phyloP scores from a whole-genome alignment of 1,140 invertebrate species.

The Linepithema humile region DNA sequence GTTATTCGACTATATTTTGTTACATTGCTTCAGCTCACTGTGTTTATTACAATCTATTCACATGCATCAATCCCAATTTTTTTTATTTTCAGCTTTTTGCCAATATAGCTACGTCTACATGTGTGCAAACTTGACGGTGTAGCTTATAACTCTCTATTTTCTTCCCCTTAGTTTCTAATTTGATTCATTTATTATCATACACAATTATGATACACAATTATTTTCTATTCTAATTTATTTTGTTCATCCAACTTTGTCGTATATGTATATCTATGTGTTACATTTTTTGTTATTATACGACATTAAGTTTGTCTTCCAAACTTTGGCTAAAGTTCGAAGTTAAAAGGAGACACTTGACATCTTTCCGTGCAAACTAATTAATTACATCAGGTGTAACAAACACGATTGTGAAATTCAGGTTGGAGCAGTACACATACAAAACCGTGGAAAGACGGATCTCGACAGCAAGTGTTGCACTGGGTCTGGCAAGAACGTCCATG shows the following conservation, averaged over 20 bases:
- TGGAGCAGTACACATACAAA: constrained; percentile 81
- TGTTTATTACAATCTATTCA: neutral
- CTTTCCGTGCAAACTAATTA: constrained; percentile 28
- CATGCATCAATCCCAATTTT: neutral
- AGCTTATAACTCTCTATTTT: too few relatives aligned
- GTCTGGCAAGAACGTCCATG: constrained; percentile 81
- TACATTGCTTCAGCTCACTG: neutral
- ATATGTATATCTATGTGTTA: neutral
- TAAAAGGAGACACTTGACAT: constrained; percentile 32
- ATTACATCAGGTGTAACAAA: constrained; percentile 39
- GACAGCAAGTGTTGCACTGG: constrained; percentile 80
- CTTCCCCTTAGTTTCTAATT: too few relatives aligned
- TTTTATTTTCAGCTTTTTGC: too few relatives aligned
- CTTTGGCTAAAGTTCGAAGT: neutral
- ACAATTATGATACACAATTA: neutral
- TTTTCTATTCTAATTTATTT: neutral
- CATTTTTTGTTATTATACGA: constrained; percentile 20
- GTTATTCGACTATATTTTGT: neutral
- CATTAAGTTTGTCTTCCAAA: neutral
- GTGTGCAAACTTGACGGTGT: neutral
- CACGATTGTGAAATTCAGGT: constrained; percentile 57
- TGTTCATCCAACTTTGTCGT: neutral
- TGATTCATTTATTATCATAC: too few relatives aligned
- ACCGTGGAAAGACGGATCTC: constrained; percentile 83
- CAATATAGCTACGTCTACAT: too few relatives aligned